Conservation (phyloP, 2,113 vertebrate genomes). For the Carassius gibelio region DNA sequence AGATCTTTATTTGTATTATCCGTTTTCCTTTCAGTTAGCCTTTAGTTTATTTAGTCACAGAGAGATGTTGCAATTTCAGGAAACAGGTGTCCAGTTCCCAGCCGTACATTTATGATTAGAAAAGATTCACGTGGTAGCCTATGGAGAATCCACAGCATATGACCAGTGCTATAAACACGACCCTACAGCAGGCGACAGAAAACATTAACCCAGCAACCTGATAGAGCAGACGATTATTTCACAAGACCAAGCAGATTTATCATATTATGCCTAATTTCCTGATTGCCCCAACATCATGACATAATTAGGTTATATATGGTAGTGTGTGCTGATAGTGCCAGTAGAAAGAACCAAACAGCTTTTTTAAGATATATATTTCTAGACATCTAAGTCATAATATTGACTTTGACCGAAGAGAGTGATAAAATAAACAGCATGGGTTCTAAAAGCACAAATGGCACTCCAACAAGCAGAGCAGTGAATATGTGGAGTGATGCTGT, state of each 20-base stretch:
- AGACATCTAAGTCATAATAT: constrained; percentile 7
- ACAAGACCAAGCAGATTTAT: constrained; percentile 38
- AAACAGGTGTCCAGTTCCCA: constrained; percentile 34
- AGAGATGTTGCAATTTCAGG: constrained; percentile 23
- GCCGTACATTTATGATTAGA: neutral
- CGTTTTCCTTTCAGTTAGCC: neutral
- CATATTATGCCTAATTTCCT: constrained; percentile 20
- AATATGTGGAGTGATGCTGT: neutral
- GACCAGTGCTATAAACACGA: neutral
- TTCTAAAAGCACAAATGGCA: neutral
- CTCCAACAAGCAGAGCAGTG: neutral
- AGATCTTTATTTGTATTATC: neutral
- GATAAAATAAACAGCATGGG: constrained; percentile 1
- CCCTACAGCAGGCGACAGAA: neutral
- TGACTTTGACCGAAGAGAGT: neutral
- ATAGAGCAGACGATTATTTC: neutral
- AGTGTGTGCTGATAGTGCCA: neutral
- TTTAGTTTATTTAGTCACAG: neutral
- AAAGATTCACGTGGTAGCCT: neutral
- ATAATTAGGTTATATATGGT: constrained; percentile 27
- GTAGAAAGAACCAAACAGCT: neutral
- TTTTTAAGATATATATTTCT: neutral
- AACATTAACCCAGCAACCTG: neutral
- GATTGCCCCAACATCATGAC: constrained; percentile 44
- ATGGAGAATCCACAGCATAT: neutral